Evolutionary conservation across 2,113 vertebrate genomes (phyloP).

Genomic region (Mormoops blainvillei): DNA sequence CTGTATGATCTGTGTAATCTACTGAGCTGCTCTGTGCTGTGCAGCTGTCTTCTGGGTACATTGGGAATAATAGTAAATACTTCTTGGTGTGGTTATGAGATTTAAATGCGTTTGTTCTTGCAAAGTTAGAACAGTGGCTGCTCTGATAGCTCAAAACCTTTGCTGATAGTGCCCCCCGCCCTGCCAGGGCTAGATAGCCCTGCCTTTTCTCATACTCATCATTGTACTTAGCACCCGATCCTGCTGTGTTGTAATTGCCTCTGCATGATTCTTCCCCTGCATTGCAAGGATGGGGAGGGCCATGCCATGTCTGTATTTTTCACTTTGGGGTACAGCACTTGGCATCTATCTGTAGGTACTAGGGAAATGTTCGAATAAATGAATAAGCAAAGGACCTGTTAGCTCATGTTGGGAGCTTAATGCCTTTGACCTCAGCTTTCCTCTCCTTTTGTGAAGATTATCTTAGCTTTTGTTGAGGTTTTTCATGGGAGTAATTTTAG

Average conservation of each 20-base stretch:
- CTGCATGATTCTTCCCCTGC: neutral
- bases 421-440: neutral
- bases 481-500: neutral
- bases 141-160: neutral
- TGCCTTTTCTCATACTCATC: too few species aligned
- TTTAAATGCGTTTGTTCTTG: neutral
- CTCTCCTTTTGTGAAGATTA: neutral
- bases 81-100: neutral
- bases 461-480: neutral
- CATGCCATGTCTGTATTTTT: neutral
- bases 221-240: neutral
- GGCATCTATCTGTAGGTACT: rapidly evolving
- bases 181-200: neutral
- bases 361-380: neutral
- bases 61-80: neutral
- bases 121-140: neutral
- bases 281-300: neutral
- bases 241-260: neutral
- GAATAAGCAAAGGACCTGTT: neutral
- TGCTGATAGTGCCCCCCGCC: neutral
- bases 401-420: neutral
- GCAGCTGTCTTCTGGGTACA: neutral
- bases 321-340: neutral
- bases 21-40: neutral
- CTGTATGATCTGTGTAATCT: neutral